Base-by-base conservation (phyloP, 2,888 invertebrate species). In the Polylopha cassiicola region DNA sequence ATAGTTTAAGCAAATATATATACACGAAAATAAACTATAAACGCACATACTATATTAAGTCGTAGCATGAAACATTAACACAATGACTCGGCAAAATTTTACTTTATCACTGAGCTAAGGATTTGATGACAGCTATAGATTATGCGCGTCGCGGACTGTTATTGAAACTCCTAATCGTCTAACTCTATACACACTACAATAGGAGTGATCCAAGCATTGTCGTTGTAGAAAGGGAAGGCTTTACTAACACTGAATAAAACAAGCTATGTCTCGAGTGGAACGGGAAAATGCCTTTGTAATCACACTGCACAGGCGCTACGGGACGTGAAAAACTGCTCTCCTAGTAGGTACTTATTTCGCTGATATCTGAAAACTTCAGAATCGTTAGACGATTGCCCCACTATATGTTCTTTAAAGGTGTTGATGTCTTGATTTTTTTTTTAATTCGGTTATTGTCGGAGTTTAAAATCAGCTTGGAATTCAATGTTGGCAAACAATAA, bases 171-270 rank as follows among this genome's bases (percentile, higher is more conserved):
- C 68, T 78, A 77, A 78, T 77, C 76, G 73, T 67, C 68, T 65
- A 65, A 66, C 73, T 73, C 71, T 65, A 75, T 75, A 72, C 61
- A 58, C 53, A 49, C 68, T 65, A 79, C 78, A 79, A 79, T 69
- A 50, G 73, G 38, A 60, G 53, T 71, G 75, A 76, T 74, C 73
- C 67, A 55, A 52, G 68, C 64, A 79, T 78, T 80, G 78, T 79
- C 63, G 67, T 58, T 51, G 57, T 58, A 75, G 77, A 79, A 80
- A 77, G 58, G 70, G 60, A 74, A 66, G 77, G 80, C 76, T 80
- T 79, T 80, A 51, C 51, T 66, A 60, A 60, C 62, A 65, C 59
- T 61, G 74, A 73, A 78, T 78, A 70, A 78, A 77, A 76, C 76
- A 77, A 73, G 65, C 66, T 59, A 56, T 61, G 55, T 63, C 66